Percentiles rank a stretch among this genome's conserved stretches.
phyloP scores from a whole-genome alignment of 1,140 invertebrate species.

The Danaus melanippus region DNA sequence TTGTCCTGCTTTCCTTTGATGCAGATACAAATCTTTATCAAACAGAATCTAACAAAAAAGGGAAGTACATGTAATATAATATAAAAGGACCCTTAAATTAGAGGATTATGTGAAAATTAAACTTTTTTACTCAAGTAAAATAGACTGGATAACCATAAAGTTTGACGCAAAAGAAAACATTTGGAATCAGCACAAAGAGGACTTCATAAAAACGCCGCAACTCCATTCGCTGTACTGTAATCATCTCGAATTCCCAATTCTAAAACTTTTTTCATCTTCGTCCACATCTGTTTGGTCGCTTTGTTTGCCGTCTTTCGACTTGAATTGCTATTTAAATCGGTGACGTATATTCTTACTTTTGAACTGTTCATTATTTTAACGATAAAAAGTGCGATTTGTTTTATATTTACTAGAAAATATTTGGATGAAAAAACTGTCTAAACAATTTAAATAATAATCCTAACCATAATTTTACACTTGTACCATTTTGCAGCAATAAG shows the following conservation, averaged over 20 bases:
- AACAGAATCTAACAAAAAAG: too few species aligned
- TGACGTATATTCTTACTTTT: constrained; percentile 1
- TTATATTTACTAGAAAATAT: too few species aligned
- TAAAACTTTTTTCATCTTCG: constrained; percentile 63
- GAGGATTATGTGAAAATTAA: constrained; percentile 48
- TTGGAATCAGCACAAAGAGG: constrained; percentile 51
- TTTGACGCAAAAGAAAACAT: constrained; percentile 49
- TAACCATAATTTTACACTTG: too few species aligned
- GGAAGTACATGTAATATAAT: too few species aligned
- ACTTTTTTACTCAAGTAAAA: constrained; percentile 42
- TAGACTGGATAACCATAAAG: constrained; percentile 40
- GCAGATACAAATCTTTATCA: too few species aligned
- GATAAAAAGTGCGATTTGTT: too few species aligned
- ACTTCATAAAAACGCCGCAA: constrained; percentile 55
- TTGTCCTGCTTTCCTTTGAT: too few species aligned
- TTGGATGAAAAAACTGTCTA: too few species aligned
- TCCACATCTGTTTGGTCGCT: constrained; percentile 51
- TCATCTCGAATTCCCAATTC: constrained; percentile 36
- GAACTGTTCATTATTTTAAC: background rate
- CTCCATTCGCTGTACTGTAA: constrained; percentile 66
- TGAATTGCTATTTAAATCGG: constrained; percentile 24
- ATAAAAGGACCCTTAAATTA: too few species aligned
- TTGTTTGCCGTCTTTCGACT: constrained; percentile 40
- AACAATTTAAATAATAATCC: too few species aligned
- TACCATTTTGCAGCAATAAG: too few species aligned